Evolutionary conservation across 2,888 invertebrate species (phyloP).

Genomic region (Drosophila quinaria): DNA sequence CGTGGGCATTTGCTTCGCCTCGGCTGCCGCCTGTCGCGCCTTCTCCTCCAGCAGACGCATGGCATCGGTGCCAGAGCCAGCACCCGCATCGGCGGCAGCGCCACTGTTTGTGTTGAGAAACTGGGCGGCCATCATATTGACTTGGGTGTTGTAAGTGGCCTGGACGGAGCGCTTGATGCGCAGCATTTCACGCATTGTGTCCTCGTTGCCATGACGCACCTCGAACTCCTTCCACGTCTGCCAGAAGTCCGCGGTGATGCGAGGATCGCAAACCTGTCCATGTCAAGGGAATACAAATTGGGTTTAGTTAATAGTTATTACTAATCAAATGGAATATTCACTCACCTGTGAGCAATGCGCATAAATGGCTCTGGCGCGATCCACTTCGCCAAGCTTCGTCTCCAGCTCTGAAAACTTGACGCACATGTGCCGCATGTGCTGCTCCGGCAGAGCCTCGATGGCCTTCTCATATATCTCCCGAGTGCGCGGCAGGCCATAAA

Average conservation of each 20-base stretch:
- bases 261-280: conserved; percentile 93
- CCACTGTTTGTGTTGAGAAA: conserved; percentile 91
- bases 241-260: conserved; percentile 98
- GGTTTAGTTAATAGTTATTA: too few relatives aligned
- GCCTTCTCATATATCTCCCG: conserved; percentile 99
- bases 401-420: conserved; percentile 98
- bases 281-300: background rate
- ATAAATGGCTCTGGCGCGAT: conserved; percentile 98
- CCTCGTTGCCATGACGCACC: conserved; percentile 99
- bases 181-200: conserved; percentile 99
- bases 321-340: background rate
- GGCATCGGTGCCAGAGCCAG: conserved; percentile 90
- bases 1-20: conserved; percentile 70
- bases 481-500: conserved; percentile 98
- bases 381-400: conserved; percentile 98
- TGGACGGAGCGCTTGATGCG: conserved; percentile 98
- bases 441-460: conserved; percentile 96
- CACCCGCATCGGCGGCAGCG: conserved; percentile 90
- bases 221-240: conserved; percentile 99
- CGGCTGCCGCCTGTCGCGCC: conserved; percentile 87
- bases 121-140: conserved; percentile 99
- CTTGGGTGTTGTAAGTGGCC: conserved; percentile 98
- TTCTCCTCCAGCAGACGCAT: conserved; percentile 96
- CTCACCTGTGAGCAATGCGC: conserved; percentile 98
- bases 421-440: conserved; percentile 97